phyloP scores from a whole-genome alignment of 2,113 vertebrate genomes.

The Trichomycterus rosablanca region DNA sequence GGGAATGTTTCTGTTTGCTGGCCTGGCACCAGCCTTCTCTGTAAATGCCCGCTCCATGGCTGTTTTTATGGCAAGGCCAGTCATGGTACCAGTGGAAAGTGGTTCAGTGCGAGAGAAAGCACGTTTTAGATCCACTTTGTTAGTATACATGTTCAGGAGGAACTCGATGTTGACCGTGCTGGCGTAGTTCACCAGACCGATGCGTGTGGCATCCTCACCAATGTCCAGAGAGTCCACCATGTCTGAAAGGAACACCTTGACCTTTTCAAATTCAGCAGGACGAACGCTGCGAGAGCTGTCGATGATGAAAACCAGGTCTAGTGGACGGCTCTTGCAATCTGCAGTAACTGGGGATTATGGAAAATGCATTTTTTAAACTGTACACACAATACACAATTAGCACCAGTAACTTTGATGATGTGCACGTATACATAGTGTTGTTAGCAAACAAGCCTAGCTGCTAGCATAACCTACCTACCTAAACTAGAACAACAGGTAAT shows the following conservation, averaged over 20 bases:
- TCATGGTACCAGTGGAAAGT: conserved; percentile 91
- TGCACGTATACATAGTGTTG: no score
- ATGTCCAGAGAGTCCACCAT: conserved; percentile 84
- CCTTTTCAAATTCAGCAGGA: conserved; percentile 84
- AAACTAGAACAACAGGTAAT: background rate
- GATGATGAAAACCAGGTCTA: conserved; percentile 88
- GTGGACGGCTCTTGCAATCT: conserved; percentile 79
- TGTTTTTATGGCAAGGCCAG: conserved; percentile 84
- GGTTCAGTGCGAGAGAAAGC: conserved; percentile 75
- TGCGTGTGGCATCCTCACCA: conserved; percentile 68
- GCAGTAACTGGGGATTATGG: conserved; percentile 47
- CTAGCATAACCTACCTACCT: background rate
- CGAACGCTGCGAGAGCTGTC: conserved; percentile 93
- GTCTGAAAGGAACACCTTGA: conserved; percentile 80
- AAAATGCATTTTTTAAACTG: background rate
- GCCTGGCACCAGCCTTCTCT: conserved; percentile 72
- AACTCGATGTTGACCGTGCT: conserved; percentile 89
- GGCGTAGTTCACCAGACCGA: conserved; percentile 89
- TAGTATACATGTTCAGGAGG: conserved; percentile 71
- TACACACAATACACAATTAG: background rate
- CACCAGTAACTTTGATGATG: background rate
- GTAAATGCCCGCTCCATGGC: conserved; percentile 81
- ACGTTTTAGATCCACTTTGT: conserved; percentile 74
- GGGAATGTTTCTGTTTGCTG: conserved; percentile 64
- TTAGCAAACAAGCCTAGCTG: background rate